Evolutionary conservation across 2,113 vertebrate species (phyloP).

Genomic region (Platycercus adscitus): DNA sequence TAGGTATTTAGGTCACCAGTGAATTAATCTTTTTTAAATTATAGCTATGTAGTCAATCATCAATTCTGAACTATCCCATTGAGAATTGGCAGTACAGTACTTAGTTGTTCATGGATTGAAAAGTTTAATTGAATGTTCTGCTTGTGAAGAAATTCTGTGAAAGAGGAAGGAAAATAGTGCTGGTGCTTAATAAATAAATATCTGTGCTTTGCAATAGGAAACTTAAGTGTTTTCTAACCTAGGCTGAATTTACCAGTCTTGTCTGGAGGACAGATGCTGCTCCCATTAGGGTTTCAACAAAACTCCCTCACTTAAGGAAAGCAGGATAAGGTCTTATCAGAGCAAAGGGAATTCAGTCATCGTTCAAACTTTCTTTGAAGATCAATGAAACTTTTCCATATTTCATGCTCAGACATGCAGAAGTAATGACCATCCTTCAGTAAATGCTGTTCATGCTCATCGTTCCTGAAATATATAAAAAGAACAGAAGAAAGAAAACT

Average conservation of each 20-base stretch:
- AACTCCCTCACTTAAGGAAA: not conserved
- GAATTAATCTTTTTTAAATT: constrained; percentile 70
- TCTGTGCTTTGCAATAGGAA: not conserved
- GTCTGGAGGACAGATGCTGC: not conserved
- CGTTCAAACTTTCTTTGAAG: not conserved
- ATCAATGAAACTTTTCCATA: not conserved
- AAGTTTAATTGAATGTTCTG: constrained; percentile 41
- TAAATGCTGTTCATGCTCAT: not conserved
- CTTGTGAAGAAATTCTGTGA: constrained; percentile 32
- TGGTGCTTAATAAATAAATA: not conserved
- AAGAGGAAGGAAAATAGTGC: not conserved
- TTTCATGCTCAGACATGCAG: not conserved
- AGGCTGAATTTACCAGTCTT: not conserved
- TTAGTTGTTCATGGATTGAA: not conserved
- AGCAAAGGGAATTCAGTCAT: not conserved
- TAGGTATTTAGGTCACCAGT: constrained; percentile 70
- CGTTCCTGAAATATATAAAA: not conserved
- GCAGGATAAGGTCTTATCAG: not conserved
- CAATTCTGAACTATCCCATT: constrained; percentile 26
- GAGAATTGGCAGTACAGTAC: constrained; percentile 11
- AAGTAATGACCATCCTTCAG: not conserved
- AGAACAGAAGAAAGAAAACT: not conserved
- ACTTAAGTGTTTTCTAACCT: not conserved
- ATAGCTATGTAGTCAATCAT: constrained; percentile 45
- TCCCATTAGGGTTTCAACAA: not conserved